phyloP scores from a whole-genome alignment of 2,888 invertebrate genomes.

The Periphyllus acericola region DNA sequence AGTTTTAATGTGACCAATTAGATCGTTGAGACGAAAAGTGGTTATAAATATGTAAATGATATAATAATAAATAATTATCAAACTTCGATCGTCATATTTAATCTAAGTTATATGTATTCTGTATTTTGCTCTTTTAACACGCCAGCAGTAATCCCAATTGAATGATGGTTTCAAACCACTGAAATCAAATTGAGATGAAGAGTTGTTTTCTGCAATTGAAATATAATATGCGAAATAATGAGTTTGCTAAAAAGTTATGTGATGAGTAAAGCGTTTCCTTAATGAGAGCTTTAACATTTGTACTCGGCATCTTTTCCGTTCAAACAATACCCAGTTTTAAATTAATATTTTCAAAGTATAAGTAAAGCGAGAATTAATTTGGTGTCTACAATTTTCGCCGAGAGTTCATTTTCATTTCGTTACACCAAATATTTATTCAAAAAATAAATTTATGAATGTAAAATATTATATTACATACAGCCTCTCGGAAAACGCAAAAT shows the following conservation, averaged over 20 bases:
- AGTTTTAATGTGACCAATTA: not conserved
- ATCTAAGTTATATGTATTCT: not conserved
- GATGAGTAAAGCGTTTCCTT: not conserved
- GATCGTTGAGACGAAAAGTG: not conserved
- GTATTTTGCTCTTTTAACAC: not conserved
- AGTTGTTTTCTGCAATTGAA: not conserved
- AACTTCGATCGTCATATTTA: not conserved
- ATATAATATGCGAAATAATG: not conserved
- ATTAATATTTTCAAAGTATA: not conserved
- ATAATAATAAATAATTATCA: not conserved
- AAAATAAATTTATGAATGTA: no score
- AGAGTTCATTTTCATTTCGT: no score
- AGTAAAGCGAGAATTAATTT: no score
- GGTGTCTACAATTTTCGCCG: no score
- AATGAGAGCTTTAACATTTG: not conserved
- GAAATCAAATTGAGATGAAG: not conserved
- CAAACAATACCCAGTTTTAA: not conserved
- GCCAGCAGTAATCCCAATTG: not conserved
- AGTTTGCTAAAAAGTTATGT: not conserved
- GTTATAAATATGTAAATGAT: not conserved
- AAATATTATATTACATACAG: not conserved
- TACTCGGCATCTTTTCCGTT: not conserved
- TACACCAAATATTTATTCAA: no score
- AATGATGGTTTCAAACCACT: not conserved
- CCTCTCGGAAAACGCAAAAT: not conserved